Evolutionary conservation across 2,888 invertebrate species (phyloP).

Genomic region (Tachina fera): DNA sequence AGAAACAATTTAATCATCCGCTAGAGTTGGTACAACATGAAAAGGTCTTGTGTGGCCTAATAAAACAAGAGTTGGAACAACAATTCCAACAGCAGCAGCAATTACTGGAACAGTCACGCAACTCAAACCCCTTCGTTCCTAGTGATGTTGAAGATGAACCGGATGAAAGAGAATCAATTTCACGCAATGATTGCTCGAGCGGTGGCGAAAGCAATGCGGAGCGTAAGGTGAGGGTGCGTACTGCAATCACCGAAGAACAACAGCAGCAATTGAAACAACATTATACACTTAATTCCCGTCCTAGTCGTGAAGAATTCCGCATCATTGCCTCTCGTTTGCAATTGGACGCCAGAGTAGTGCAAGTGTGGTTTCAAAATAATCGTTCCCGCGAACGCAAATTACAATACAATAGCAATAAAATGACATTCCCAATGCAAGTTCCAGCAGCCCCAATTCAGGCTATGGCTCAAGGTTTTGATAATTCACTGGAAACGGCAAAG

Average conservation of each 20-base stretch:
- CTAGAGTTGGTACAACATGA: conserved; percentile 89
- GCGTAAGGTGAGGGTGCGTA: conserved; percentile 94
- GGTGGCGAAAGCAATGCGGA: conserved; percentile 85
- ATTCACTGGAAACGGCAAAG: conserved; percentile 42
- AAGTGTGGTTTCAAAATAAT: conserved; percentile 99
- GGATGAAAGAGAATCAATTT: conserved; percentile 74
- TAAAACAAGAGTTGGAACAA: conserved; percentile 86
- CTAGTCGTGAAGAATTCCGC: conserved; percentile 96
- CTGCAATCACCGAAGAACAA: conserved; percentile 97
- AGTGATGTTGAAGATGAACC: conserved; percentile 83
- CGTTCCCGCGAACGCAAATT: conserved; percentile 93
- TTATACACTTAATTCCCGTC: conserved; percentile 95
- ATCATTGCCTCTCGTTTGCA: conserved; percentile 92
- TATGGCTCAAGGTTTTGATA: conserved; percentile 40
- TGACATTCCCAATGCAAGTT: conserved; percentile 66
- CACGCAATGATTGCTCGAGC: conserved; percentile 84
- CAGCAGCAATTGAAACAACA: conserved; percentile 93
- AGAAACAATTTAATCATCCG: conserved; percentile 85
- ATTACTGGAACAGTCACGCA: conserved; percentile 76
- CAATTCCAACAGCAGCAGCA: conserved; percentile 86
- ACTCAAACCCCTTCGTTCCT: conserved; percentile 78
- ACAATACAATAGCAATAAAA: conserved; percentile 78
- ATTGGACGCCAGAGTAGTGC: conserved; percentile 90
- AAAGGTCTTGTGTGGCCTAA: conserved; percentile 85
- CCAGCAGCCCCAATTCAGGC: conserved; percentile 76